Percentiles rank a stretch among this genome's conserved stretches.
Evolutionary conservation across 2,113 vertebrate genomes (phyloP).

Genomic region (Cyanoliseus patagonus): DNA sequence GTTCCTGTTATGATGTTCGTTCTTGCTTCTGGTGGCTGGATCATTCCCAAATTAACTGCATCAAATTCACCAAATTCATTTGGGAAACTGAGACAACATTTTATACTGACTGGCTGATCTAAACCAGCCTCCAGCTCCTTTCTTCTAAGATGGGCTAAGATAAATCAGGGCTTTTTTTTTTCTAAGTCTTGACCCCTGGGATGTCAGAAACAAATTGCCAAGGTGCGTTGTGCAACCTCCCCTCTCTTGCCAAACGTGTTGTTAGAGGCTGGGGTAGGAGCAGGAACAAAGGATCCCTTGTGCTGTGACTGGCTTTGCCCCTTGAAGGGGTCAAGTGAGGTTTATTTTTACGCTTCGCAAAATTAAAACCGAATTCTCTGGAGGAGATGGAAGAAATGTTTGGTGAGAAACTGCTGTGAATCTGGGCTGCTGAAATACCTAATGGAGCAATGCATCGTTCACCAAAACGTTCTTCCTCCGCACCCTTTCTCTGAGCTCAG

Average conservation of each 20-base stretch:
- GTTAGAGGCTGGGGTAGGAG: neutral
- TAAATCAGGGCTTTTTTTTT: neutral
- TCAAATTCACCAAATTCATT: neutral
- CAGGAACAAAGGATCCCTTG: neutral
- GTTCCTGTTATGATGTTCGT: neutral
- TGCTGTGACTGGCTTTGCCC: neutral
- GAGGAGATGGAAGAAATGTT: neutral
- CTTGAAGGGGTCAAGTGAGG: neutral
- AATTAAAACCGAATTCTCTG: accelerated
- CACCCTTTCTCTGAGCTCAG: neutral
- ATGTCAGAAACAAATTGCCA: neutral
- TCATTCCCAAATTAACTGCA: neutral
- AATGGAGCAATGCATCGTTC: neutral
- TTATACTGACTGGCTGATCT: neutral
- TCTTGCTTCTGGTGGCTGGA: neutral
- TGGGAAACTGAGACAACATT: neutral
- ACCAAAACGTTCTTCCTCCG: neutral
- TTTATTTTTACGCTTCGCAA: neutral
- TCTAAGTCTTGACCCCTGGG: neutral
- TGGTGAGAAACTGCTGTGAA: neutral
- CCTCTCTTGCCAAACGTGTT: neutral
- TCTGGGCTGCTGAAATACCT: neutral
- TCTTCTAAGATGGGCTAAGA: neutral
- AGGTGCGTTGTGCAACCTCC: neutral
- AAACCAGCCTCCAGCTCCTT: neutral